Evolutionary conservation across 1,140 invertebrate genomes (phyloP).

Genomic region (Scaptomyza graminum): DNA sequence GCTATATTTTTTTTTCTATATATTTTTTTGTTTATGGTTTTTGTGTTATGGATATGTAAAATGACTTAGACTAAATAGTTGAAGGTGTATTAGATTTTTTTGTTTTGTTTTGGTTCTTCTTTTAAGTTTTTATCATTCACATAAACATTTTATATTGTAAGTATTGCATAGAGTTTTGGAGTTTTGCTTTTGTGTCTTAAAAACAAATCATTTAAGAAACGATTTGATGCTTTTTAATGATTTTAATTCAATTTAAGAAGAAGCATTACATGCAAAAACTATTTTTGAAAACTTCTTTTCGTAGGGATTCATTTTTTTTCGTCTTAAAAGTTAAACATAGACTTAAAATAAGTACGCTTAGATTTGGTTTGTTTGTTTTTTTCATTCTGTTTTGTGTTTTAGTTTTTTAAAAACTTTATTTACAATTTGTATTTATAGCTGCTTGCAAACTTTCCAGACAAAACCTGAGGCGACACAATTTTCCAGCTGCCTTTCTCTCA

Average conservation of each 20-base stretch:
- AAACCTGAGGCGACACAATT: conserved; percentile 43
- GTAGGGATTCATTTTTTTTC: conserved; percentile 21
- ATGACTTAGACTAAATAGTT: conserved; percentile 72
- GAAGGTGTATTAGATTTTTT: conserved; percentile 45
- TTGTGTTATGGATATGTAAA: conserved; percentile 72
- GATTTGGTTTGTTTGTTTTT: conserved; percentile 10
- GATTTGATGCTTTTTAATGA: conserved; percentile 7
- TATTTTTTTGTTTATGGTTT: conserved; percentile 5
- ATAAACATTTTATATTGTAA: conserved; percentile 28
- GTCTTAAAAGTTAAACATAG: conserved; percentile 67
- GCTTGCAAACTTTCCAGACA: conserved; percentile 34
- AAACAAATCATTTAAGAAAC: conserved; percentile 19
- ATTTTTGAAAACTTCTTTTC: conserved; percentile 24
- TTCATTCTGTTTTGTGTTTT: conserved; percentile 39
- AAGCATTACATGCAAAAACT: conserved; percentile 52
- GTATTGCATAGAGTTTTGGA: conserved; percentile 48
- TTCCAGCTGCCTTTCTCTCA: conserved; percentile 43
- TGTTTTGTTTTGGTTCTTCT: conserved; percentile 9
- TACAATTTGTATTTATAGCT: conserved; percentile 76
- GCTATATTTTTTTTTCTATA: not conserved
- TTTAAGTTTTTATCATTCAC: not conserved
- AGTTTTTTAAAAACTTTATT: conserved; percentile 78
- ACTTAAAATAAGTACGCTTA: conserved; percentile 53
- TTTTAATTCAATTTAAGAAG: conserved; percentile 30
- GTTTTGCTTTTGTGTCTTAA: conserved; percentile 25